Conservation (phyloP, 1,140 invertebrate genomes). For the Drosophila seguyi region DNA sequence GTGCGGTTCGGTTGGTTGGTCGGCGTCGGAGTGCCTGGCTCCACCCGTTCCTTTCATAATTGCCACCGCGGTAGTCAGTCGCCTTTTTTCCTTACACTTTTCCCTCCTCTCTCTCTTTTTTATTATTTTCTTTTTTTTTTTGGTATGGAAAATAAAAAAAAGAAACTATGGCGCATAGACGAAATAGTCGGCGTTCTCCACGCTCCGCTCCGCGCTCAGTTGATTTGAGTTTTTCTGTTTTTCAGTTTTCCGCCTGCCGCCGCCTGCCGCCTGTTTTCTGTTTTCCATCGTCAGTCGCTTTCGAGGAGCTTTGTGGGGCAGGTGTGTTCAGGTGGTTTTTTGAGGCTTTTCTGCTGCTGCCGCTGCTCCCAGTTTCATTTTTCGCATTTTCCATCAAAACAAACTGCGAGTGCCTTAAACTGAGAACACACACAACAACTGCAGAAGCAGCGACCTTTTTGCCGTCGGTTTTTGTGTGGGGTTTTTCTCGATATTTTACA, state of each 20-base stretch:
- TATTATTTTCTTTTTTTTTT: conserved; percentile 54
- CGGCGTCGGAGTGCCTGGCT: conserved; percentile 40
- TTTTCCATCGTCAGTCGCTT: conserved; percentile 80
- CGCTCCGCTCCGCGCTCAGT: conserved; percentile 31
- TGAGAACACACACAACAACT: conserved; percentile 21
- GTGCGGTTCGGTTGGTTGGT: conserved; percentile 44
- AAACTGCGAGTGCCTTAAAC: conserved; percentile 46
- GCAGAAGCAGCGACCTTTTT: conserved; percentile 9
- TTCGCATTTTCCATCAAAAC: conserved; percentile 28
- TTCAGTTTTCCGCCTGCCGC: conserved; percentile 45
- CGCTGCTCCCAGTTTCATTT: conserved; percentile 27
- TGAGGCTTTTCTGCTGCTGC: conserved; percentile 2
- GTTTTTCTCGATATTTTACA: conserved; percentile 34
- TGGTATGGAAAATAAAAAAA: conserved; percentile 57
- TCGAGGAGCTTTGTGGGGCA: conserved; percentile 83
- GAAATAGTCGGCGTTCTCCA: conserved; percentile 65
- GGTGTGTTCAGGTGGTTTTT: conserved; percentile 79
- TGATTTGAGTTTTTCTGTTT: conserved; percentile 39
- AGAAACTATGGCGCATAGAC: conserved; percentile 65
- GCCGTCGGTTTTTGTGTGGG: conserved; percentile 37
- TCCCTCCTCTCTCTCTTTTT: neutral
- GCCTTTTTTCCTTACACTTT: conserved; percentile 50
- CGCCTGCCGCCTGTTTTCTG: conserved; percentile 28
- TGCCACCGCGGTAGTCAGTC: conserved; percentile 67
- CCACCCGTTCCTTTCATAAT: conserved; percentile 61